phyloP scores from a whole-genome alignment of 1,140 invertebrate genomes.

The Ceratosolen fusciceps region DNA sequence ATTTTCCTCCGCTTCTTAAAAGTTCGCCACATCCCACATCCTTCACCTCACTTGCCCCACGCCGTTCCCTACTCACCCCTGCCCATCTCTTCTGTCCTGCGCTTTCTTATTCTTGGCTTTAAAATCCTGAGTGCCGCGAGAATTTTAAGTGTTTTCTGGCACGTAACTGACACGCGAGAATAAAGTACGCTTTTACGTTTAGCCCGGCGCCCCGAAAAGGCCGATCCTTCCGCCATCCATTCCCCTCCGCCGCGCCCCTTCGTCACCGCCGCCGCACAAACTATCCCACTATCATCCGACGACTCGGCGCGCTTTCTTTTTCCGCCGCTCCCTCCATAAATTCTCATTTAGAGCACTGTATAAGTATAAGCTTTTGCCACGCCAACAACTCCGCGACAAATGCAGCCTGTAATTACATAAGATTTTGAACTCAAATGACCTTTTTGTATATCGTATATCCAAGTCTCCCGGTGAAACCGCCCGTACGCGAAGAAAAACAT shows the following conservation, averaged over 20 bases:
- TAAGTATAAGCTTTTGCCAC: not conserved
- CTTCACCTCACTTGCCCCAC: too few species aligned
- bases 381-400: conserved; percentile 34
- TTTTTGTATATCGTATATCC: not conserved
- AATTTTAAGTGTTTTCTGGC: conserved; percentile 53
- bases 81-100: not conserved
- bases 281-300: too few species aligned
- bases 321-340: conserved; percentile 29
- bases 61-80: not conserved
- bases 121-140: conserved; percentile 48
- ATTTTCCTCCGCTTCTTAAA: conserved; percentile 22
- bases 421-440: conserved; percentile 28
- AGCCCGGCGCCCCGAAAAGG: conserved; percentile 27
- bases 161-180: conserved; percentile 48
- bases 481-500: not conserved
- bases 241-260: too few species aligned
- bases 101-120: conserved; percentile 47
- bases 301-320: not conserved
- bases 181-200: conserved; percentile 50
- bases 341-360: conserved; percentile 38
- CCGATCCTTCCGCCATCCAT: conserved; percentile 27
- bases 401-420: conserved; percentile 30
- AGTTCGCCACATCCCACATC: conserved; percentile 29
- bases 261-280: too few species aligned
- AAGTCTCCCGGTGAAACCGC: not conserved